phyloP scores from a whole-genome alignment of 1,140 invertebrate genomes.

The Fopius arisanus region DNA sequence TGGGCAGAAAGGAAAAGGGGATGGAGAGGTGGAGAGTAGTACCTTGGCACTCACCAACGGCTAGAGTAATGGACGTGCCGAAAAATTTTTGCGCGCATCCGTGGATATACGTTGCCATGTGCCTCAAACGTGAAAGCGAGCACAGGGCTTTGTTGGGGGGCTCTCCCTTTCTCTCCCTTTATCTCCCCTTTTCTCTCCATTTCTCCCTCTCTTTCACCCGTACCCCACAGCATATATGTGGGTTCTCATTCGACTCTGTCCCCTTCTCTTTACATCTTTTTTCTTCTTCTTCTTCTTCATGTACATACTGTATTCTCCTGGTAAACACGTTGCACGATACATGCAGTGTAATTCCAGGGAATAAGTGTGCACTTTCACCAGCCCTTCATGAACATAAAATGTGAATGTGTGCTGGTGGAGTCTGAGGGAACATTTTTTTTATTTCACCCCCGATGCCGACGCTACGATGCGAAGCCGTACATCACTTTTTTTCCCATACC shows the following conservation, averaged over 20 bases:
- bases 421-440: background rate
- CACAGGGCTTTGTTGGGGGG: slow-evolving; percentile 6
- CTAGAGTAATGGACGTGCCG: slow-evolving; percentile 25
- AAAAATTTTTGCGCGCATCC: slow-evolving; percentile 24
- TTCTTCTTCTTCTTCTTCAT: background rate
- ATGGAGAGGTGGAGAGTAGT: background rate
- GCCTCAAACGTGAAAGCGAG: background rate
- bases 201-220: background rate
- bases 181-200: background rate
- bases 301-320: background rate
- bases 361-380: slow-evolving; percentile 4
- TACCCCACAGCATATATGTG: background rate
- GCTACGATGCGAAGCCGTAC: background rate
- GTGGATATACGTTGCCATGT: slow-evolving; percentile 11
- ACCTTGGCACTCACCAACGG: slow-evolving; percentile 5
- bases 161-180: slow-evolving; percentile 15
- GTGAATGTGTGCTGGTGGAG: background rate
- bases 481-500: background rate
- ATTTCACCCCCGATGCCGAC: background rate
- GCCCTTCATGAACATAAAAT: background rate
- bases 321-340: slow-evolving; percentile 17
- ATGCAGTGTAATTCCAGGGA: slow-evolving; percentile 7
- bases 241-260: slow-evolving; percentile 16
- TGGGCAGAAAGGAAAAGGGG: background rate
- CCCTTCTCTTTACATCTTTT: slow-evolving; percentile 2